Evolutionary conservation across 2,113 vertebrate genomes (phyloP), one percentile per base, ranked within the genome.

Genomic region (Hymenochirus boettgeri): DNA sequence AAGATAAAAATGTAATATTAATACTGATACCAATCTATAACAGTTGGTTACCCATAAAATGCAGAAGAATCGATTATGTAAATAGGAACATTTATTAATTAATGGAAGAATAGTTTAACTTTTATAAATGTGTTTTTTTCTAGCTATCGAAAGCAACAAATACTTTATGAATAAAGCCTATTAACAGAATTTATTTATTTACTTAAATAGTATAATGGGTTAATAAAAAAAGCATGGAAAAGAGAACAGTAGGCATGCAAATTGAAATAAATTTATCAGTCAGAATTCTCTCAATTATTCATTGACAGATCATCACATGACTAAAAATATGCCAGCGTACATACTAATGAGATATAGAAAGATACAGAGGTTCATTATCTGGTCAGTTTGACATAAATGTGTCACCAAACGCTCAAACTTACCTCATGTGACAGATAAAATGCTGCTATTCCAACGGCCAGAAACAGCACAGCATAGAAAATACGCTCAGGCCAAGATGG

Each of bases 401-500:
- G 24, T 69, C 48, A 69, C 33, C 46, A 60, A 17, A 17, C 8
- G 4, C 35, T 69, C 48, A 60, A 25, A 48, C 65, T 86, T 82
- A 93, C 93, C 90, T 93, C 85, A 0, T 95, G 91, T 2, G 90
- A 95, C 77, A 97, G 77, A 80, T 95, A 97, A 80, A 96, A 96
- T 71, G 95, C 95, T 1, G 92, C 92, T 1, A 97, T 95, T 66
- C 95, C 61, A 97, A 74, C 0, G 95, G 95, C 92, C 94, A 97
- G 87, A 97, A 97, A 80, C 94, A 97, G 82, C 94, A 97, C 72
- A 97, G 87, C 95, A 97, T 97, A 79, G 95, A 95, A 84, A 97
- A 97, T 69, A 97, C 91, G 22, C 93, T 97, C 77, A 97, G 92
- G 50, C 93, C 93, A 19, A 96, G 85, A 61, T 96, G 92, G 66